A percentile compares a stretch with the other conserved stretches of the same genome.
These are phyloP conservation scores for Dreissena polymorpha DNA, from an alignment of 1,140 invertebrate genomes.

Conservation along the genomic window DNA sequence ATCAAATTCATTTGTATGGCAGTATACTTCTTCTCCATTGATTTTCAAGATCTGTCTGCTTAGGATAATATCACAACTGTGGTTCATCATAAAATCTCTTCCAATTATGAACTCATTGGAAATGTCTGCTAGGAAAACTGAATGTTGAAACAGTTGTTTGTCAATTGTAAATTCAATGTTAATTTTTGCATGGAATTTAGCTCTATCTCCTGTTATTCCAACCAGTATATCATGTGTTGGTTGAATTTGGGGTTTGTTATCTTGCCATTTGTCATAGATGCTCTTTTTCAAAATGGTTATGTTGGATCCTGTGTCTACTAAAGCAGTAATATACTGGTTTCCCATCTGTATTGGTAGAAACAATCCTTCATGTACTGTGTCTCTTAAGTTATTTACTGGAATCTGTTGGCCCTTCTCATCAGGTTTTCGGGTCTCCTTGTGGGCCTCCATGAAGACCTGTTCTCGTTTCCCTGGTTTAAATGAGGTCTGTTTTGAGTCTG, in stretches of 20 bases:
- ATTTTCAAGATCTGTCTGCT: constrained; percentile 12
- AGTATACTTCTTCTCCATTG: constrained; percentile 6
- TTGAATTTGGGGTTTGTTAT: constrained; percentile 12
- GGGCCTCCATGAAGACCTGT: constrained; percentile 21
- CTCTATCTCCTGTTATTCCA: constrained; percentile 14
- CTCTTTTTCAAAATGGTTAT: constrained; percentile 14
- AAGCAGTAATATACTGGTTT: not conserved
- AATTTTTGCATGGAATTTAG: not conserved
- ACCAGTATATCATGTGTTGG: constrained; percentile 4
- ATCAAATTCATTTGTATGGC: constrained; percentile 13
- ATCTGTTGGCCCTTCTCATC: constrained; percentile 5
- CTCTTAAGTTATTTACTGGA: not conserved
- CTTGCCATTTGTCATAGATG: constrained; percentile 4
- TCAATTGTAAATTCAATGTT: constrained; percentile 11
- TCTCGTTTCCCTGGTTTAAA: no score
- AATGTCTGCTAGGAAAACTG: constrained; percentile 21
- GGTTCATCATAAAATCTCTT: constrained; percentile 10
- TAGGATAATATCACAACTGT: constrained; percentile 14
- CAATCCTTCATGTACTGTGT: constrained; percentile 14
- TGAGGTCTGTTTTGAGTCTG: no score
- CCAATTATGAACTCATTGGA: constrained; percentile 10
- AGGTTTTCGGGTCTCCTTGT: constrained; percentile 9
- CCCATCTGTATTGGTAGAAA: constrained; percentile 7
- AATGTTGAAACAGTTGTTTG: no score
- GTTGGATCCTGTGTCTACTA: constrained; percentile 27